Evolutionary conservation across 2,797 vertebrate species (phyloP).

Genomic region (Phataginus tetradactyla): DNA sequence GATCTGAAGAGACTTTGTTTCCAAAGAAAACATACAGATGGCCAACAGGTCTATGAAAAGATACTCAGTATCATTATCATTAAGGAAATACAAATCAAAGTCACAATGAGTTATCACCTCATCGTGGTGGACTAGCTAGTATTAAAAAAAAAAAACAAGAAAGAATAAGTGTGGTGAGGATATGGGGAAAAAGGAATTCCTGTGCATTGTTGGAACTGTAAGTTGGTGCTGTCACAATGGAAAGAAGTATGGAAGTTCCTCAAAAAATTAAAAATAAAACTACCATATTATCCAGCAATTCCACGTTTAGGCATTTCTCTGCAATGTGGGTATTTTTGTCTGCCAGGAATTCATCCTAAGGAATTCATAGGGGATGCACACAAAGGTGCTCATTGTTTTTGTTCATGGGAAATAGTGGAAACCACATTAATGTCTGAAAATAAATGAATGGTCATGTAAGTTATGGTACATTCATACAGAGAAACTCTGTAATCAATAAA

Average conservation of each 20-base stretch:
- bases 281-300: neutral
- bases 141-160: neutral
- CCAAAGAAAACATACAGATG: neutral
- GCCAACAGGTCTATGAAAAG: neutral
- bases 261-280: neutral
- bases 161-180: neutral
- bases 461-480: neutral
- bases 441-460: slow-evolving; percentile 17
- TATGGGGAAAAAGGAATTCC: neutral
- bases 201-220: neutral
- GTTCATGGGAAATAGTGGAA: slow-evolving; percentile 17
- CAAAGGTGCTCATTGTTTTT: neutral
- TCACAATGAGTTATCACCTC: neutral
- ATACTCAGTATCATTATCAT: neutral
- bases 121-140: neutral
- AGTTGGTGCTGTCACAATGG: neutral
- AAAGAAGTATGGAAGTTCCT: neutral
- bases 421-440: slow-evolving; percentile 8
- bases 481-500: neutral
- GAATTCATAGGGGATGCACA: neutral
- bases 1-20: neutral
- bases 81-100: neutral
- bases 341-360: neutral
- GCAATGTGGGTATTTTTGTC: neutral
- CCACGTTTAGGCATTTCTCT: neutral